Conservation (phyloP, 2,888 invertebrate species). For the Drosophila atroscutellata region DNA sequence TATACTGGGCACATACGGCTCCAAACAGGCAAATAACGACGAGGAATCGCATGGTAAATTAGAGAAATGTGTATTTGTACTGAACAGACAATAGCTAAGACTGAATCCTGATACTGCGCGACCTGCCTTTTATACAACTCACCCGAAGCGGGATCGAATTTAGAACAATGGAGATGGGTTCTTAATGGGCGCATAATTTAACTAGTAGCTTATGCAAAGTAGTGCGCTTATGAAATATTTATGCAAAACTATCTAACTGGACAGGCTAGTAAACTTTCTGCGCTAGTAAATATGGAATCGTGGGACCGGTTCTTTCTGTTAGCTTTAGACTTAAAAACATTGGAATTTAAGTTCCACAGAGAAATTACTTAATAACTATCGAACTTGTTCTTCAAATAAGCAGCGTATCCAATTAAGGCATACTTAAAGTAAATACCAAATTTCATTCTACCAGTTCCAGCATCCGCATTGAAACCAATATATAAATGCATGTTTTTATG, state of each 20-base stretch:
- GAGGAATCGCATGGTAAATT: constrained; percentile 64
- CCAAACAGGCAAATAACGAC: constrained; percentile 73
- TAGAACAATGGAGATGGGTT: constrained; percentile 66
- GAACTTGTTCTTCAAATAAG: constrained; percentile 60
- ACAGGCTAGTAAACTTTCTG: constrained; percentile 59
- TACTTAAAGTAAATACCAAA: constrained; percentile 32
- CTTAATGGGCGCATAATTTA: constrained; percentile 69
- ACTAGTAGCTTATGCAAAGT: constrained; percentile 72
- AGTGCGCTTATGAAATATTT: constrained; percentile 77
- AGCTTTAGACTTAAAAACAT: constrained; percentile 23
- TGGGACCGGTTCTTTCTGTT: constrained; percentile 65
- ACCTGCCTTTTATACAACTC: constrained; percentile 65
- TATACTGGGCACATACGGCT: constrained; percentile 76
- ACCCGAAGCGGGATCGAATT: constrained; percentile 32
- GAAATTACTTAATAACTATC: constrained; percentile 63
- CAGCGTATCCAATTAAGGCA: constrained; percentile 43
- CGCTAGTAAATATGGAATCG: constrained; percentile 57
- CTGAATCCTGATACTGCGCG: constrained; percentile 69
- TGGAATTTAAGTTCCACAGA: constrained; percentile 20
- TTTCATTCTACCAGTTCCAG: constrained; percentile 17
- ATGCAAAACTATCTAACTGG: constrained; percentile 72
- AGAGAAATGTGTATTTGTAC: constrained; percentile 35
- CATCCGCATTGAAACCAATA: constrained; percentile 45
- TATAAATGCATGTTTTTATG: constrained; percentile 20
- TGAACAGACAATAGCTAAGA: constrained; percentile 61